Evolutionary conservation across 2,113 vertebrate species (phyloP).

Genomic region (Pyrgilauda ruficollis): DNA sequence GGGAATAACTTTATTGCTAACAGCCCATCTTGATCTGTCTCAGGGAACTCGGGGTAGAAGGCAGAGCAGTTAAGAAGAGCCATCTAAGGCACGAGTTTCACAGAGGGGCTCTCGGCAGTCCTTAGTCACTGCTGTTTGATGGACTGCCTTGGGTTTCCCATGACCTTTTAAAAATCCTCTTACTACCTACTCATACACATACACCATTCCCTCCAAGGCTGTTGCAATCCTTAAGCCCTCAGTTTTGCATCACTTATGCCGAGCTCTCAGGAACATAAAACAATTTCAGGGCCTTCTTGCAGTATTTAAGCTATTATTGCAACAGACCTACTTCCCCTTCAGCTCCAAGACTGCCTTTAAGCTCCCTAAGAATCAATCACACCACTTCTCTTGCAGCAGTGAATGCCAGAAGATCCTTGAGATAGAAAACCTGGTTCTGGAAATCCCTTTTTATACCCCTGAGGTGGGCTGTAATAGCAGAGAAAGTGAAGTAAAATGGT

Average conservation of each 20-base stretch:
- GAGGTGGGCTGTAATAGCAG: neutral
- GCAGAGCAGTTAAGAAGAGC: neutral
- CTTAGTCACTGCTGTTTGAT: neutral
- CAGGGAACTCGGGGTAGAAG: neutral
- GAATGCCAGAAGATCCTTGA: neutral
- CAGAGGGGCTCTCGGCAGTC: neutral
- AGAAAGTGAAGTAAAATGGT: neutral
- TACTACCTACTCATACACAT: neutral
- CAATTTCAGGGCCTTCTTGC: neutral
- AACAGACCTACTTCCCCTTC: neutral
- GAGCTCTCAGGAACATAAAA: neutral
- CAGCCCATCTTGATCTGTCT: neutral
- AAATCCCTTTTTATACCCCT: neutral
- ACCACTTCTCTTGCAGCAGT: neutral
- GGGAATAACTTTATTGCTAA: neutral
- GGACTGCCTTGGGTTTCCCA: neutral
- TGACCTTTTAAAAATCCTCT: slow-evolving; percentile 42
- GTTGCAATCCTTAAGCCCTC: slow-evolving; percentile 15
- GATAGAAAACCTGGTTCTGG: neutral
- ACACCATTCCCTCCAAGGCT: neutral
- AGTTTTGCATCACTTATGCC: neutral
- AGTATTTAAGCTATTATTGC: neutral
- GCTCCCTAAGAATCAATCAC: neutral
- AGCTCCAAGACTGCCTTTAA: neutral
- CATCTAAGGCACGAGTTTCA: neutral